These are phyloP conservation scores for Crambe crambe DNA, from an alignment of 37 sponge, comb jelly and placozoan genomes.

Conservation along the genomic window DNA sequence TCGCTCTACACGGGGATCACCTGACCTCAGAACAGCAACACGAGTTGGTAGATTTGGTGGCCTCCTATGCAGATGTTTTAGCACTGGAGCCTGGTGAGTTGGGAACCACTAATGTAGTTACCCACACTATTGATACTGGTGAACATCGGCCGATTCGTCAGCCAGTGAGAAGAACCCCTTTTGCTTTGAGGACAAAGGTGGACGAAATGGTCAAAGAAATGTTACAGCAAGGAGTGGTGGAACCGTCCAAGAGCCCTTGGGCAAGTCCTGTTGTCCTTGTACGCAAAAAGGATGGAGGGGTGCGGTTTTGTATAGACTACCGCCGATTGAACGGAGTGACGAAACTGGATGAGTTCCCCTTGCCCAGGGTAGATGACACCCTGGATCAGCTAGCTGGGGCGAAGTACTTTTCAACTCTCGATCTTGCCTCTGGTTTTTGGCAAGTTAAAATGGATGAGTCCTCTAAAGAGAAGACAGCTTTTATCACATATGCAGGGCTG, in stretches of 20 bases:
- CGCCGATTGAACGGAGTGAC: constrained; percentile 7
- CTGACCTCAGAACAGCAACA: not conserved
- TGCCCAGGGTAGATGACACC: constrained; percentile 22
- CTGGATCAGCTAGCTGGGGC: constrained; percentile 1
- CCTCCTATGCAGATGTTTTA: constrained; percentile 9
- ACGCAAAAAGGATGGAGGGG: constrained; percentile 5
- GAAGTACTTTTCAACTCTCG: constrained; percentile 12
- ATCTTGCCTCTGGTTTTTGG: constrained; percentile 19
- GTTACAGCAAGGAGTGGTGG: not conserved
- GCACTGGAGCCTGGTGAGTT: not conserved
- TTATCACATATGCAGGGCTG: not conserved
- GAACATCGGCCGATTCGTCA: constrained; percentile 11
- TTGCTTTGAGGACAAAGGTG: not conserved
- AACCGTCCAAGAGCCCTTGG: constrained; percentile 29
- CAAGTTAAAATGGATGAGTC: constrained; percentile 10
- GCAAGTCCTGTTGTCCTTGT: constrained; percentile 24
- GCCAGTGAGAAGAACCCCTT: not conserved
- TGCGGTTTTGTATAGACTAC: constrained; percentile 25
- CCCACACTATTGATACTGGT: constrained; percentile 20
- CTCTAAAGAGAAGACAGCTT: constrained; percentile 29
- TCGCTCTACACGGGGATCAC: not conserved
- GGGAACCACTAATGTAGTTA: constrained; percentile 12
- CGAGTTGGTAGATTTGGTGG: not conserved
- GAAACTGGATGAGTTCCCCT: constrained; percentile 1
- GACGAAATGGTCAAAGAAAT: not conserved